Evolutionary conservation across 2,888 invertebrate genomes (phyloP).

Genomic region (Metopia argyrocephala): DNA sequence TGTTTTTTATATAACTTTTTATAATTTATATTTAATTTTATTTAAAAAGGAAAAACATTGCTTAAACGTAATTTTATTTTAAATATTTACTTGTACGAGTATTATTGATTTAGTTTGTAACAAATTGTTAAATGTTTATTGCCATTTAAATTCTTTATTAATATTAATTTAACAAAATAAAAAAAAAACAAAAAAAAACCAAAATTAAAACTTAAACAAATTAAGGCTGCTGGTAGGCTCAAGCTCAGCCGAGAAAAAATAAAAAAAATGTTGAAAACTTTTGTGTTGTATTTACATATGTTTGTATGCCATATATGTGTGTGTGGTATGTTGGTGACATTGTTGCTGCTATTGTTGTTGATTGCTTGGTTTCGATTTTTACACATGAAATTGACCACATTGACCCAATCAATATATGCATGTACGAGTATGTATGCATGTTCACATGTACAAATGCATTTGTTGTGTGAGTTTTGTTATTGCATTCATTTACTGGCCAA

Average conservation of each 20-base stretch:
- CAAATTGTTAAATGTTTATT: slow-evolving; percentile 29
- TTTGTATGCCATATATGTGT: too few species aligned
- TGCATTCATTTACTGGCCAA: background rate
- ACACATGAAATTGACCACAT: slow-evolving; percentile 47
- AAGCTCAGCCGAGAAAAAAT: too few species aligned
- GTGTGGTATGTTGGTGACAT: too few species aligned
- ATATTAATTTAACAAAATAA: slow-evolving; percentile 27
- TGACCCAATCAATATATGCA: slow-evolving; percentile 22
- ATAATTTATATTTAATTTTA: too few species aligned
- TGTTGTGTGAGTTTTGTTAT: background rate
- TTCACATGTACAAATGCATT: background rate
- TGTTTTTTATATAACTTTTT: too few species aligned
- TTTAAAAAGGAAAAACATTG: too few species aligned
- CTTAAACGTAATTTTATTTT: background rate
- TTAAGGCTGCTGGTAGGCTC: too few species aligned
- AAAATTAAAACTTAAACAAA: too few species aligned
- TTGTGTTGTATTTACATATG: too few species aligned
- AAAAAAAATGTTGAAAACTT: too few species aligned
- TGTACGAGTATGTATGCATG: slow-evolving; percentile 19
- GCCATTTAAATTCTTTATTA: slow-evolving; percentile 26
- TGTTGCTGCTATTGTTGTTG: background rate
- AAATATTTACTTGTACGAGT: background rate
- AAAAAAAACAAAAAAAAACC: background rate
- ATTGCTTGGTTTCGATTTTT: slow-evolving; percentile 14
- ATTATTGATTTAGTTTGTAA: background rate